phyloP scores from a whole-genome alignment of 2,797 vertebrate genomes.

The Danio choprae region DNA sequence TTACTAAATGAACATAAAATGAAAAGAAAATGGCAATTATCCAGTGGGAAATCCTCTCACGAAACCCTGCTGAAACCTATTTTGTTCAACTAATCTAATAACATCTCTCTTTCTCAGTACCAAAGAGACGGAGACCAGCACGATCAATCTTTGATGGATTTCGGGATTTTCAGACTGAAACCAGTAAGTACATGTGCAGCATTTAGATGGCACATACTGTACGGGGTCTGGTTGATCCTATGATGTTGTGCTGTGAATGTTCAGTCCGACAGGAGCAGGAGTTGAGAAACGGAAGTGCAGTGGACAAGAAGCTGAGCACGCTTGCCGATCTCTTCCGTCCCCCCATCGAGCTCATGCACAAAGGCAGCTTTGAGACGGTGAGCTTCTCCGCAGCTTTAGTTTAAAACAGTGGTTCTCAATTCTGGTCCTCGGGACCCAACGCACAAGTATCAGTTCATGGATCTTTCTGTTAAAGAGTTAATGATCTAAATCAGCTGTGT shows the following conservation, averaged over 20 bases:
- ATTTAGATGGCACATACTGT: neutral
- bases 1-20: no score
- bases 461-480: no score
- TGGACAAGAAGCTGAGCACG: conserved; percentile 98
- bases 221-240: neutral
- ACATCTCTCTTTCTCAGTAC: conserved; percentile 76
- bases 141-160: conserved; percentile 99
- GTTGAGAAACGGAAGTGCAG: conserved; percentile 93
- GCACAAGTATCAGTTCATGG: no score
- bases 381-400: conserved; percentile 38
- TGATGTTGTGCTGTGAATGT: conserved; percentile 43
- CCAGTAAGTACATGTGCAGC: conserved; percentile 81
- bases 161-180: conserved; percentile 98
- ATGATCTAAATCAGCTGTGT: no score
- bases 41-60: no score
- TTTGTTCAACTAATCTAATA: neutral
- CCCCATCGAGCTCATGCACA: conserved; percentile 99
- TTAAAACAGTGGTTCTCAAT: neutral
- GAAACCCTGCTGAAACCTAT: neutral
- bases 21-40: no score
- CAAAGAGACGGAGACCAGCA: conserved; percentile 95
- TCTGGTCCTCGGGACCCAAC: no score
- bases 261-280: conserved; percentile 98
- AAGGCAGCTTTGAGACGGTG: conserved; percentile 99
- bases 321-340: conserved; percentile 98